A percentile compares a stretch with the other conserved stretches of the same genome.
phyloP scores from a whole-genome alignment of 2,797 vertebrate genomes.

The Perodicticus potto region DNA sequence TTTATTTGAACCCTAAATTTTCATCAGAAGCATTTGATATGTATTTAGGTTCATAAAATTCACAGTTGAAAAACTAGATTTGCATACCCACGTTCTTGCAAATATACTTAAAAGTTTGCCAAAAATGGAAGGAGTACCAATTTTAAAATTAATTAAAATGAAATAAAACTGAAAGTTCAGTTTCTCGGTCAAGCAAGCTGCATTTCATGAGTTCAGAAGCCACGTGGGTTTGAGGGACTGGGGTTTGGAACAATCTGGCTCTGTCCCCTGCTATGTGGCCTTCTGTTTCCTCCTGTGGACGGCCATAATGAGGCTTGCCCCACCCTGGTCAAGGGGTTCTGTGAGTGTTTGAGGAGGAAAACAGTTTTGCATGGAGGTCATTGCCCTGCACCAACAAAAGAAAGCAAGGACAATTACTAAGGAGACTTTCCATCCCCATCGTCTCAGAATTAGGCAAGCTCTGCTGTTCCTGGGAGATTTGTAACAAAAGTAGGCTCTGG shows the following conservation, averaged over 20 bases:
- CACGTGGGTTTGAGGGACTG: accelerated
- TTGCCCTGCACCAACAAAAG: accelerated
- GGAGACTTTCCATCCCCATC: no score
- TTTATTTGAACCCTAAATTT: not conserved
- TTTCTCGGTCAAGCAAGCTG: not conserved
- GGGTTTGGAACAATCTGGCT: not conserved
- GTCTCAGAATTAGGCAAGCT: not conserved
- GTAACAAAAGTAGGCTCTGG: not conserved
- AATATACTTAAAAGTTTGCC: constrained; percentile 17
- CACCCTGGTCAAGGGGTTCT: no score
- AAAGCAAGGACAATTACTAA: accelerated
- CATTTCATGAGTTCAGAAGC: not conserved
- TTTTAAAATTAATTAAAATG: constrained; percentile 7
- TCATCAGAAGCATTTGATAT: not conserved
- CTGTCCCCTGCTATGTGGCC: not conserved
- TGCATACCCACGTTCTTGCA: not conserved
- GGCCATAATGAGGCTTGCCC: no score
- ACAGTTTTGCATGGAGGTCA: not conserved
- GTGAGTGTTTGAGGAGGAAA: accelerated
- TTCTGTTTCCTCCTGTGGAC: not conserved
- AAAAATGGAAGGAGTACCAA: not conserved
- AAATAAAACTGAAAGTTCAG: not conserved
- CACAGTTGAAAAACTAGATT: not conserved
- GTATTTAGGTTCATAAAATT: not conserved
- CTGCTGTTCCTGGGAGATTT: not conserved